These are phyloP conservation scores for Aptenodytes patagonicus DNA, from an alignment of 2,113 vertebrate species.

Conservation along the genomic window DNA sequence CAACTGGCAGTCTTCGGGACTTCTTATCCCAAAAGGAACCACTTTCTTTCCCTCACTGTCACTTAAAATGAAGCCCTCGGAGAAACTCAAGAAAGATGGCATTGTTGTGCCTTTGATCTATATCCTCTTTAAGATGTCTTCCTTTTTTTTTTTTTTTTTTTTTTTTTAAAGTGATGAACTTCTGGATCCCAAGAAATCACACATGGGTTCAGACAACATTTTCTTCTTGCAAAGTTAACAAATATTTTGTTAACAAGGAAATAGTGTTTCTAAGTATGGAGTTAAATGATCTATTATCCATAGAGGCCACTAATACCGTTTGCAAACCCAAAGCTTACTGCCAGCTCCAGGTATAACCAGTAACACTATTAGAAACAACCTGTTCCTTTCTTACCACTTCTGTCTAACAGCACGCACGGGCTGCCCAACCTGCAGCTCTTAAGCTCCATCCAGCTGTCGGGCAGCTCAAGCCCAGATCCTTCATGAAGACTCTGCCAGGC, in stretches of 20 bases:
- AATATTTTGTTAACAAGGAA: background rate
- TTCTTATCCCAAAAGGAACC: background rate
- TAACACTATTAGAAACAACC: background rate
- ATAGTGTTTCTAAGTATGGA: background rate
- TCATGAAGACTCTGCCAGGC: background rate
- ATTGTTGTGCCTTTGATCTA: background rate
- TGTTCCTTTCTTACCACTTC: background rate
- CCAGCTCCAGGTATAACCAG: background rate
- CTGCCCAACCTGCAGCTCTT: background rate
- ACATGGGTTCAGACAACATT: background rate
- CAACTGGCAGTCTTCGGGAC: background rate
- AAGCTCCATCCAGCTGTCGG: background rate
- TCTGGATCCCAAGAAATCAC: background rate
- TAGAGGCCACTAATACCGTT: background rate
- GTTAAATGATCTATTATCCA: background rate
- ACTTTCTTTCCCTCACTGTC: background rate
- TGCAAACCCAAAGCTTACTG: background rate
- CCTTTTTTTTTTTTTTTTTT: background rate
- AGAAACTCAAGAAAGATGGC: background rate
- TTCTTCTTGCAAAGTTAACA: background rate
- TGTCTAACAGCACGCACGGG: accelerated
- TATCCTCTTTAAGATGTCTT: background rate
- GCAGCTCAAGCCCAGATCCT: background rate
- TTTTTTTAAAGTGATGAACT: background rate
- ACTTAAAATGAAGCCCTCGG: background rate